Evolutionary conservation across 2,113 vertebrate genomes (phyloP).

Genomic region (Rhagologus leucostigma): DNA sequence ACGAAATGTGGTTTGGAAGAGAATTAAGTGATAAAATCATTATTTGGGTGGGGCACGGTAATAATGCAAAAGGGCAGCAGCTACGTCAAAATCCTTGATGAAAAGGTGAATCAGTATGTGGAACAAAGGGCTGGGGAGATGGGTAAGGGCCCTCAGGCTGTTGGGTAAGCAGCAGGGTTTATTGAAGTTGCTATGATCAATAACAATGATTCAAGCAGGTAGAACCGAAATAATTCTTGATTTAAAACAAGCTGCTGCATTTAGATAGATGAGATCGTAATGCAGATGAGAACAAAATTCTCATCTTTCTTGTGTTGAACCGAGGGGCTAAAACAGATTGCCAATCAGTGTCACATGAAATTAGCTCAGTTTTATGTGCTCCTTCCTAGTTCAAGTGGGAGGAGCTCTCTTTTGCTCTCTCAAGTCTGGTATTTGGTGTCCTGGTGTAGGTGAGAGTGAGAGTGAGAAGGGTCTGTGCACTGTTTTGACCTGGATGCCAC

Average conservation of each 20-base stretch:
- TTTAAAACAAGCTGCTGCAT: not conserved
- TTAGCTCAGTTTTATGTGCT: not conserved
- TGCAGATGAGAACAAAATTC: not conserved
- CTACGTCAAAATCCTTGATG: conserved; percentile 67
- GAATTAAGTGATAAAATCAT: conserved; percentile 74
- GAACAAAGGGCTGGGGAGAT: conserved; percentile 56
- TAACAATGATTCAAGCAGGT: conserved; percentile 21
- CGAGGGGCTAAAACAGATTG: not conserved
- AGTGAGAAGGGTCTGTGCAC: accelerated
- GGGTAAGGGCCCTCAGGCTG: not conserved
- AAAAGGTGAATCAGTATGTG: conserved; percentile 71
- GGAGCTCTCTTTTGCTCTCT: not conserved
- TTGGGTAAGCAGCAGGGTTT: conserved; percentile 20
- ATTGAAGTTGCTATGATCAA: conserved; percentile 58
- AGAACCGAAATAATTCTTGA: conserved; percentile 3
- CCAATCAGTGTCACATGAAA: not conserved
- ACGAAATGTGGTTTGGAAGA: conserved; percentile 51
- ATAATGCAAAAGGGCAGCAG: conserved; percentile 60
- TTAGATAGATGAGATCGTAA: not conserved
- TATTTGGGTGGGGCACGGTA: conserved; percentile 71
- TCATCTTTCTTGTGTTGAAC: not conserved
- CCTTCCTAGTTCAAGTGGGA: not conserved
- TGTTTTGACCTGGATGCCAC: not conserved
- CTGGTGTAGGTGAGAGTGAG: accelerated
- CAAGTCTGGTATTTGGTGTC: not conserved